These are phyloP conservation scores for Drosophila kokeensis DNA, from an alignment of 2,888 invertebrate genomes.

Conservation along the genomic window DNA sequence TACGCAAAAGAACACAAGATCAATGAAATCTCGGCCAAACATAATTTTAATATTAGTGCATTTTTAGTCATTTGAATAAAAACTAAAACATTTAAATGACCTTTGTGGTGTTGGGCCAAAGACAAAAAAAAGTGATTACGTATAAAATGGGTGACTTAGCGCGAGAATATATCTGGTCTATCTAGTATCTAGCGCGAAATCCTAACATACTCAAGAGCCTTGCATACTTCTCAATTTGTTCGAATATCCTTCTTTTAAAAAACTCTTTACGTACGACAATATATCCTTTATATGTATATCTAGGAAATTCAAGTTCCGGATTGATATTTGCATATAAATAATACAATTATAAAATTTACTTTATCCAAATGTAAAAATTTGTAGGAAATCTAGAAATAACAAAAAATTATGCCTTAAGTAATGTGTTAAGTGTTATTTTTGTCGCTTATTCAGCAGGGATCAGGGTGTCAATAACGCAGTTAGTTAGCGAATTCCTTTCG, in stretches of 20 bases:
- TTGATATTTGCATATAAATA: constrained; percentile 4
- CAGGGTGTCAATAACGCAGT: constrained; percentile 10
- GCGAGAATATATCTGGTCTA: no score
- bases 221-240: constrained; percentile 32
- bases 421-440: constrained; percentile 16
- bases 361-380: not conserved
- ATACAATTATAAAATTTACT: constrained; percentile 2
- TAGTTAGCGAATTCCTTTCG: constrained; percentile 25
- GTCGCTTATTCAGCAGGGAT: constrained; percentile 17
- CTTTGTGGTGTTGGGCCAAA: no score
- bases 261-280: constrained; percentile 37
- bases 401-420: not conserved
- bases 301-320: not conserved
- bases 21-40: no score
- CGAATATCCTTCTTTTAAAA: constrained; percentile 58
- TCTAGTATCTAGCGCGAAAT: not conserved
- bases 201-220: not conserved
- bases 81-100: no score
- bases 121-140: no score
- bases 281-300: not conserved
- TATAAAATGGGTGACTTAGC: no score
- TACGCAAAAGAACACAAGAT: not conserved
- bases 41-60: no score
- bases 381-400: no score
- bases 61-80: no score